A percentile compares a stretch with the other conserved stretches of the same genome.
Conservation (phyloP, 1,140 invertebrate genomes). For the Cephus cinctus region DNA sequence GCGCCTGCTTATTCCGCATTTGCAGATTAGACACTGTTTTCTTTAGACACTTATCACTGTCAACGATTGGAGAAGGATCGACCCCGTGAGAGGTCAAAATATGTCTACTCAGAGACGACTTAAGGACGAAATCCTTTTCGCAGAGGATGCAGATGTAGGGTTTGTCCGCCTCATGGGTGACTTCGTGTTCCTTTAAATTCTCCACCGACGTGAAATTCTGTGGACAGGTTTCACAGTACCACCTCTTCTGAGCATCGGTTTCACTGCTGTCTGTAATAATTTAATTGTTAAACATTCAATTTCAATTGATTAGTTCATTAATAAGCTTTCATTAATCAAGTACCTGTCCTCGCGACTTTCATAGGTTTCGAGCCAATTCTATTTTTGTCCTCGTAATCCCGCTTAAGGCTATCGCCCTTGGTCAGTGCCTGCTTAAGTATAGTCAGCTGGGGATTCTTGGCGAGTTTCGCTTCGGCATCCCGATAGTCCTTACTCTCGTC, state of each 20-base stretch:
- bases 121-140: constrained; percentile 49
- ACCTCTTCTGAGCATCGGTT: constrained; percentile 34
- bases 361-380: constrained; percentile 34
- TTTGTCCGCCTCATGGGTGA: constrained; percentile 43
- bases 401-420: constrained; percentile 43
- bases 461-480: constrained; percentile 49
- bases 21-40: constrained; percentile 19
- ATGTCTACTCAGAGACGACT: constrained; percentile 52
- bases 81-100: constrained; percentile 52
- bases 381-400: constrained; percentile 38
- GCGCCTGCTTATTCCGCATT: background rate
- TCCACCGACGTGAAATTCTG: constrained; percentile 42
- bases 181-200: constrained; percentile 44
- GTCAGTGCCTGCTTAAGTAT: constrained; percentile 52
- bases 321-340: constrained; percentile 3
- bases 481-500: constrained; percentile 46
- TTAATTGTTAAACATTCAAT: background rate
- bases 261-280: constrained; percentile 13
- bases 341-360: constrained; percentile 35
- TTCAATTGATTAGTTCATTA: background rate
- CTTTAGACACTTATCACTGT: constrained; percentile 47
- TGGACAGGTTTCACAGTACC: constrained; percentile 49
- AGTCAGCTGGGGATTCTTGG: constrained; percentile 52
- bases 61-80: constrained; percentile 43
- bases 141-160: constrained; percentile 53